phyloP scores from a whole-genome alignment of 2,888 invertebrate genomes.

The Melanargia galathea region DNA sequence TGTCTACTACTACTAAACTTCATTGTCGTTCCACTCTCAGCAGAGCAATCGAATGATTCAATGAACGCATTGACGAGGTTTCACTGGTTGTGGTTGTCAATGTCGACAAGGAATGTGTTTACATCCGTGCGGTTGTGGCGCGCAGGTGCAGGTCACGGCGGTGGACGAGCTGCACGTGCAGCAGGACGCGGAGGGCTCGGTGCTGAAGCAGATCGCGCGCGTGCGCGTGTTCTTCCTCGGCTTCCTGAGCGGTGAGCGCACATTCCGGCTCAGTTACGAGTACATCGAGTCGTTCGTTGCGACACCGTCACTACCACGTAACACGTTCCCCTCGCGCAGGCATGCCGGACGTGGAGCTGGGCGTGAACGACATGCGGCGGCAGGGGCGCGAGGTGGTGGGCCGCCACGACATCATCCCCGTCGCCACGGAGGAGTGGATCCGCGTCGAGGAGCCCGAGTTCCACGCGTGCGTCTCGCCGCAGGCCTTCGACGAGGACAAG shows the following conservation, averaged over 20 bases:
- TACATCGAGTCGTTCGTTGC: no score
- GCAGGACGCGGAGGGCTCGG: slow-evolving; percentile 91
- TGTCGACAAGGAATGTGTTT: background rate
- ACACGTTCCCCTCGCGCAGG: slow-evolving; percentile 76
- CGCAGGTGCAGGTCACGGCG: slow-evolving; percentile 92
- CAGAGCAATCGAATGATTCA: no score
- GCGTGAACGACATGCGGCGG: slow-evolving; percentile 98
- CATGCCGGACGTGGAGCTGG: slow-evolving; percentile 98
- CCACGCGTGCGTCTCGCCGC: slow-evolving; percentile 95
- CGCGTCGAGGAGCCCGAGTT: slow-evolving; percentile 96
- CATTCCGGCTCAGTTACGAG: no score
- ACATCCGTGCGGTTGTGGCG: no score
- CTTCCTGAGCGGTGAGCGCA: slow-evolving; percentile 92
- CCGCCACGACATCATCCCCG: slow-evolving; percentile 99
- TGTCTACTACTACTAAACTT: no score
- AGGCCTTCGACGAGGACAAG: slow-evolving; percentile 92
- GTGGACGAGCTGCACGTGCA: slow-evolving; percentile 97
- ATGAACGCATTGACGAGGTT: no score
- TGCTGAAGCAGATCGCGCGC: slow-evolving; percentile 95
- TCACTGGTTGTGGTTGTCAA: no score
- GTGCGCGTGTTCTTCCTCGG: slow-evolving; percentile 98
- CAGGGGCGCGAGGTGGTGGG: slow-evolving; percentile 99
- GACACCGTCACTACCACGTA: no score
- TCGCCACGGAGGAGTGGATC: slow-evolving; percentile 99
- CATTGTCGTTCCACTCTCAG: no score